Base-by-base conservation (phyloP, 2,888 invertebrate species). In the Gandaritis pyraliata region DNA sequence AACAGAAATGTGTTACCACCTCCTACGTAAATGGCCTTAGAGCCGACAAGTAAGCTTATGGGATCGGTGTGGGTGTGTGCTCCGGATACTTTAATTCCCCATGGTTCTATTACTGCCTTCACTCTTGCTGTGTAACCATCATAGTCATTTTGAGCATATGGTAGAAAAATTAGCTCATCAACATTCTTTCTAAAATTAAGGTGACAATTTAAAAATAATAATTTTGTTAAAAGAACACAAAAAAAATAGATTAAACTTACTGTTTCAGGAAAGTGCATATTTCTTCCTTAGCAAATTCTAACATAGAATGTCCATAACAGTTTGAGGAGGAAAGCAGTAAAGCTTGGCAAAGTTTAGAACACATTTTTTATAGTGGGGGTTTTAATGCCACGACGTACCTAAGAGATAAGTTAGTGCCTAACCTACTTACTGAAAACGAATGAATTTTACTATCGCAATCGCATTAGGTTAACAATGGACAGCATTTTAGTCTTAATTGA, bases 1-100 rank as follows among this genome's bases (percentile, higher is more conserved):
- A 97, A 90, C 15, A 94, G 88, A 82, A 97, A 97, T 18, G 96
- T 96, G 78, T 97, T 97, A 47, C 97, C 97, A 50, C 97, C 97
- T 8, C 96, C 97, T 38, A 97, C 85, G 82, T 95, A 96, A 70
- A 97, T 94, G 30, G 95, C 95, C 84, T 96, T 91, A 0, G 96
- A 94, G 18, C 81, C 52, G 89, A 83, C 0, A 96, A 86, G 16
- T 95, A 95, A 57, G 88, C 23, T 50, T 80, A 85, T 75, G 13
- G 94, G 94, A 81, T 95, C 90, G 8, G 88, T 63, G 62, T 86
- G 87, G 23, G 92, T 91, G 78, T 97, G 96, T 47, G 96, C 89
- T 10, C 96, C 94, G 62, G 93, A 93, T 1, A 96, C 93, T 59
- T 91, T 80, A 74, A 94, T 94, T 23, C 95, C 96, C 94, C 95